These are phyloP conservation scores for Gari tellinella DNA, from an alignment of 2,888 invertebrate species.

Conservation along the genomic window DNA sequence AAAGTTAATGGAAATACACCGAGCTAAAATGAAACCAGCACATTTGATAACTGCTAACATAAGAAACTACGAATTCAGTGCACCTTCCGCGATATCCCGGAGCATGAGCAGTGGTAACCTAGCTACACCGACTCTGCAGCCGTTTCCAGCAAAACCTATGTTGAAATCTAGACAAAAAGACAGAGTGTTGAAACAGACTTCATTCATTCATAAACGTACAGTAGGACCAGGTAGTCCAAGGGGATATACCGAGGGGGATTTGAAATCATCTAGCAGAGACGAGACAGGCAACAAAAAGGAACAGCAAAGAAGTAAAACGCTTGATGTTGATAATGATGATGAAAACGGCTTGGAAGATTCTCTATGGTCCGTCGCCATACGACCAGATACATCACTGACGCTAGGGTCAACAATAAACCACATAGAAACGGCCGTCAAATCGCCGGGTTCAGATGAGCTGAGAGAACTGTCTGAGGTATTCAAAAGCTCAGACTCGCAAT, in stretches of 20 bases:
- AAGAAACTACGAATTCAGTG: conserved; percentile 52
- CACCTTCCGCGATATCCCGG: conserved; percentile 20
- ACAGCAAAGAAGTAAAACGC: not conserved
- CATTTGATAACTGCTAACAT: conserved; percentile 58
- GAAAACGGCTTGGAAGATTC: conserved; percentile 40
- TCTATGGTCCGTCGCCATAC: conserved; percentile 41
- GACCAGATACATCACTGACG: conserved; percentile 57
- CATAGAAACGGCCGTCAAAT: conserved; percentile 42
- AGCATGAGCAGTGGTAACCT: conserved; percentile 3
- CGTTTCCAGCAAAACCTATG: conserved; percentile 48
- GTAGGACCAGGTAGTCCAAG: not conserved
- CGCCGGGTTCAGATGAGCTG: conserved; percentile 47
- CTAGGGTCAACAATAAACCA: conserved; percentile 54
- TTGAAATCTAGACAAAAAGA: conserved; percentile 19
- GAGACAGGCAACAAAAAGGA: not conserved
- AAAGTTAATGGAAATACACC: conserved; percentile 51
- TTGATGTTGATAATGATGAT: not conserved
- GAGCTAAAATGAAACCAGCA: conserved; percentile 43
- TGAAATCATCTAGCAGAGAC: not conserved
- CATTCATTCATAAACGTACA: not conserved
- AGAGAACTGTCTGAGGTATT: conserved; percentile 48
- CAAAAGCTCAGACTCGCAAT: conserved; percentile 31
- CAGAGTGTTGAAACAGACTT: not conserved
- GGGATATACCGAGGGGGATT: not conserved
- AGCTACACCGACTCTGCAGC: conserved; percentile 22